A percentile compares a stretch with the other conserved stretches of the same genome.
phyloP scores from a whole-genome alignment of 2,888 invertebrate species.

The Drosophila recens region DNA sequence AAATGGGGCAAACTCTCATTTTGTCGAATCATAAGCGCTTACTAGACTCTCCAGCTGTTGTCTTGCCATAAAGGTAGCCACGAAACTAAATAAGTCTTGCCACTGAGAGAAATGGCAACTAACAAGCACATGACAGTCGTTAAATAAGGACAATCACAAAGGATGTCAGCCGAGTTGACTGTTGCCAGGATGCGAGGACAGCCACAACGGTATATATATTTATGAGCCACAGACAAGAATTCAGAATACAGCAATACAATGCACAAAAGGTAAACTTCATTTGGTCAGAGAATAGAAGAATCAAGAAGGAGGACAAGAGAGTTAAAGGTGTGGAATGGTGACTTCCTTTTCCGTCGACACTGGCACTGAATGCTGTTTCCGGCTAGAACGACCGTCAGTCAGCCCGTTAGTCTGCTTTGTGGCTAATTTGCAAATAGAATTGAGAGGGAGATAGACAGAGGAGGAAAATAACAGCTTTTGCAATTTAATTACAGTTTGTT shows the following conservation, averaged over 20 bases:
- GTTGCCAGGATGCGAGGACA: conserved; percentile 31
- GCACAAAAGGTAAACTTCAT: conserved; percentile 38
- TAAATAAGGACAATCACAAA: conserved; percentile 42
- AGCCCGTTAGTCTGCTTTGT: conserved; percentile 61
- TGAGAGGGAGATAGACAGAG: conserved; percentile 18
- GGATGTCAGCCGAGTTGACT: conserved; percentile 14
- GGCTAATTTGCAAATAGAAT: conserved; percentile 69
- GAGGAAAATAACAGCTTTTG: conserved; percentile 20
- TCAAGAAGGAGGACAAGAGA: conserved; percentile 14
- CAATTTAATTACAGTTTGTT: conserved; percentile 50
- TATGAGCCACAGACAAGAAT: conserved; percentile 29
- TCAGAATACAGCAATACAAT: conserved; percentile 24
- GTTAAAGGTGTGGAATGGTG: conserved; percentile 22
- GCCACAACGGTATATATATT: conserved; percentile 49
- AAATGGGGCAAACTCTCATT: conserved; percentile 28
- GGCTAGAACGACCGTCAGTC: conserved; percentile 26
- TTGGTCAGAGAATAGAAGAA: conserved; percentile 28
- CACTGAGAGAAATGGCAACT: too few relatives aligned
- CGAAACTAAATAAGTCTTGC: conserved; percentile 46
- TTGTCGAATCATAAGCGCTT: conserved; percentile 27
- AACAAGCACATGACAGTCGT: conserved; percentile 52
- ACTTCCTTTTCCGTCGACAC: conserved; percentile 72
- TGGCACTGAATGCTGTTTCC: conserved; percentile 58
- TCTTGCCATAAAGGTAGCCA: conserved; percentile 34
- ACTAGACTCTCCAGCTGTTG: conserved; percentile 20